A percentile compares a stretch with the other conserved stretches of the same genome.
Evolutionary conservation across 2,888 invertebrate genomes (phyloP).

Genomic region (Ligdia adustata): DNA sequence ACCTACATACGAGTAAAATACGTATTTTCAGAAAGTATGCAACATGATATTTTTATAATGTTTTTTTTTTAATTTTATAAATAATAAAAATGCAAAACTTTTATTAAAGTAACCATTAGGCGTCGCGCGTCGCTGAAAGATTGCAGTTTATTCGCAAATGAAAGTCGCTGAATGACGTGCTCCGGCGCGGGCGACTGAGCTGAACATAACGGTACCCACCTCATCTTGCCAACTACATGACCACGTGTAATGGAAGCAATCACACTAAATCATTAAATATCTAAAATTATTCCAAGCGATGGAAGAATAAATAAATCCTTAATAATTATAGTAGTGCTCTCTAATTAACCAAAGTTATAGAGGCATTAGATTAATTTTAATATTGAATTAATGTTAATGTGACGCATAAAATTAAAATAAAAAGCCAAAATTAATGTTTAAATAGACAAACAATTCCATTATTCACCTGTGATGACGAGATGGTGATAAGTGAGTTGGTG

Average conservation of each 20-base stretch:
- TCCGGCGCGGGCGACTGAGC: constrained; percentile 2
- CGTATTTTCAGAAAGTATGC: too few species aligned
- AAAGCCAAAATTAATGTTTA: constrained; percentile 6
- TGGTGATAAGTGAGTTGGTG: constrained; percentile 68
- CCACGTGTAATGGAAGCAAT: constrained; percentile 11
- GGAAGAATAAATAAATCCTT: not conserved
- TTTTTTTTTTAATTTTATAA: too few species aligned
- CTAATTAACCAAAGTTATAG: constrained; percentile 5
- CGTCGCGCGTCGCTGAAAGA: constrained; percentile 2
- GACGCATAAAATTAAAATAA: constrained; percentile 7
- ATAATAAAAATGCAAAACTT: too few species aligned
- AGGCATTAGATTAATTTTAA: not conserved
- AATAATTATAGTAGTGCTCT: constrained; percentile 6
- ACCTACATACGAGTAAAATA: too few species aligned
- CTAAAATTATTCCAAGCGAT: not conserved
- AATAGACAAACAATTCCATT: constrained; percentile 50
- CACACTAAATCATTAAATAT: constrained; percentile 4
- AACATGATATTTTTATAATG: too few species aligned
- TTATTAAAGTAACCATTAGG: too few species aligned
- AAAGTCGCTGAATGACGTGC: constrained; percentile 7
- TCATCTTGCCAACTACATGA: constrained; percentile 6
- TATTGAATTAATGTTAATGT: not conserved
- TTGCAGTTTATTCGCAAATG: constrained; percentile 8
- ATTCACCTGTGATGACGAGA: constrained; percentile 72
- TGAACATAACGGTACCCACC: constrained; percentile 23